phyloP scores from a whole-genome alignment of 2,888 invertebrate genomes.

The Oscheius onirici region DNA sequence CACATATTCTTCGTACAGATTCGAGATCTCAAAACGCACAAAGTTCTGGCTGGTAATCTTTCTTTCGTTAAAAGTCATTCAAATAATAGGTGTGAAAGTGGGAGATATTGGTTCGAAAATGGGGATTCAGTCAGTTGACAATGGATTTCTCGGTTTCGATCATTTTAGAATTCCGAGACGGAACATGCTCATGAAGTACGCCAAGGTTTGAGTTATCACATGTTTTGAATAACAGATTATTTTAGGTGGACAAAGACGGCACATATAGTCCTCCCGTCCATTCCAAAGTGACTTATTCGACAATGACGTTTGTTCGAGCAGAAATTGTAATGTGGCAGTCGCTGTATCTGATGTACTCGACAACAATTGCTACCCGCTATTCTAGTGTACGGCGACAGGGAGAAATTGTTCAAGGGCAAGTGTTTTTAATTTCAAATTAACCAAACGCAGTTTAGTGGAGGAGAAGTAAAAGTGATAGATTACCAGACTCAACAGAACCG shows the following conservation, averaged over 20 bases:
- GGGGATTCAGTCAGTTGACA: slow-evolving; percentile 89
- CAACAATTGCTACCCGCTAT: slow-evolving; percentile 89
- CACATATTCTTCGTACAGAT: slow-evolving; percentile 93
- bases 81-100: slow-evolving; percentile 80
- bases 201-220: slow-evolving; percentile 78
- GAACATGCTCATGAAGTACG: slow-evolving; percentile 92
- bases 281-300: slow-evolving; percentile 86
- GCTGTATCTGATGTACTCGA: slow-evolving; percentile 78
- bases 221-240: background rate
- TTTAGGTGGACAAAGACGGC: slow-evolving; percentile 77
- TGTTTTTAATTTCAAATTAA: background rate
- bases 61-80: too few species aligned
- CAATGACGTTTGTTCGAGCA: slow-evolving; percentile 83
- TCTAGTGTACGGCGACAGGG: slow-evolving; percentile 89
- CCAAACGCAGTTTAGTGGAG: slow-evolving; percentile 80
- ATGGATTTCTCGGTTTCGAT: slow-evolving; percentile 89
- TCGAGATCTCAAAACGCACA: slow-evolving; percentile 86
- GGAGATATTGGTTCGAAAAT: slow-evolving; percentile 94
- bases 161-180: slow-evolving; percentile 86
- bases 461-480: slow-evolving; percentile 90
- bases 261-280: slow-evolving; percentile 85
- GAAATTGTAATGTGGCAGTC: slow-evolving; percentile 91
- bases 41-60: slow-evolving; percentile 75
- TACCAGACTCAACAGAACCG: slow-evolving; percentile 93
- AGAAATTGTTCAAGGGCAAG: slow-evolving; percentile 83